Evolutionary conservation across 2,113 vertebrate genomes (phyloP), one percentile per base, ranked within the genome.

Genomic region (Choloepus hoffmanni): DNA sequence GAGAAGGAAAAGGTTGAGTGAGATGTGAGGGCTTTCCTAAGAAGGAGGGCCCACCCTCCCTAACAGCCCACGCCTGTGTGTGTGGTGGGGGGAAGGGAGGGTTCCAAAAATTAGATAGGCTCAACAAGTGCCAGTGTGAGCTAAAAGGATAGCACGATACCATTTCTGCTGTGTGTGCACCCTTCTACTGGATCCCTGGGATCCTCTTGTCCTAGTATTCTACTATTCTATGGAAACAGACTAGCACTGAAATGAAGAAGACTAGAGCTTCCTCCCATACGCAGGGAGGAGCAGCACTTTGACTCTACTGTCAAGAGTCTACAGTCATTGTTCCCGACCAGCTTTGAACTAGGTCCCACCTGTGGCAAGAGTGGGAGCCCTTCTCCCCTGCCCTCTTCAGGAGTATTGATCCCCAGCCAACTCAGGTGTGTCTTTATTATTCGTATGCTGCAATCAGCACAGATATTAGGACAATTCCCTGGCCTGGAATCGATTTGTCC

Each of bases 381-480:
- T 90, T 55, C 58, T 82, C 76, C 53, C 77, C 94, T 94, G 16
- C 78, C 73, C 28, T 92, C 85, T 90, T 97, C 89, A 96, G 89
- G 94, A 70, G 83, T 95, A 96, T 96, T 74, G 67, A 97, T 95
- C 95, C 92, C 93, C 72, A 72, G 77, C 63, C 96, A 98, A 85
- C 93, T 62, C 43, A 70, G 95, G 96, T 65, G 89, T 96, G 85
- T 98, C 95, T 98, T 98, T 97, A 94, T 98, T 97, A 95, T 84
- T 94, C 6, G 7, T 93, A 82, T 91, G 74, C 85, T 90, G 73
- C 85, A 95, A 94, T 96, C 95, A 82, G 87, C 87, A 88, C 79
- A 74, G 92, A 97, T 95, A 97, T 87, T 95, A 95, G 62, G 55
- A 95, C 53, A 90, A 95, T 85, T 98, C 36, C 36, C 2, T 92